phyloP scores from a whole-genome alignment of 2,797 vertebrate species.

The Falco cherrug region DNA sequence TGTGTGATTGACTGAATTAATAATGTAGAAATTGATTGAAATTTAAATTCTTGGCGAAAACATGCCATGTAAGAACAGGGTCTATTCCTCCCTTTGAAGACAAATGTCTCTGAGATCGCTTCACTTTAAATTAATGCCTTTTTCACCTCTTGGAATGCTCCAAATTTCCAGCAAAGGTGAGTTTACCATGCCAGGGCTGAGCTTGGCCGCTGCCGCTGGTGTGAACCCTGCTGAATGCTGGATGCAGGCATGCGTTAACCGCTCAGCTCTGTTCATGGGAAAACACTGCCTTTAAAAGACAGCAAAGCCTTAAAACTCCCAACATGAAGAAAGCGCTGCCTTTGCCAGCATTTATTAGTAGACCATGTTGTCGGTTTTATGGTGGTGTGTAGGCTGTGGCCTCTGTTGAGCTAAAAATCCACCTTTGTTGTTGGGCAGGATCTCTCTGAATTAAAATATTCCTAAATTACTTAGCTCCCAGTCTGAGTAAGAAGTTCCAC shows the following conservation, averaged over 20 bases:
- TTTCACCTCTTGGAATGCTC: neutral
- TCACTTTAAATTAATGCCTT: neutral
- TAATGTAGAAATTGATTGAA: neutral
- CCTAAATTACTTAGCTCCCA: neutral
- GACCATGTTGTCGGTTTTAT: neutral
- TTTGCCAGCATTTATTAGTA: neutral
- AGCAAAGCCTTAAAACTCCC: neutral
- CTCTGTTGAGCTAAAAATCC: neutral
- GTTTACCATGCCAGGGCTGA: neutral
- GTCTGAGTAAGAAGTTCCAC: neutral
- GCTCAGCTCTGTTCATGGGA: neutral
- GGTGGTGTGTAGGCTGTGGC: neutral
- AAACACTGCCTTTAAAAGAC: neutral
- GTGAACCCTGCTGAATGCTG: neutral
- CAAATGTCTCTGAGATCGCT: neutral
- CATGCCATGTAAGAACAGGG: neutral
- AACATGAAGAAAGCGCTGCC: neutral
- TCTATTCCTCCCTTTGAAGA: neutral
- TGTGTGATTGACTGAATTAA: neutral
- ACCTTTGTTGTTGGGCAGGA: neutral
- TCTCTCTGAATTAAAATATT: neutral
- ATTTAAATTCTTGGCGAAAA: neutral
- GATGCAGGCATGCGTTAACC: fast-evolving
- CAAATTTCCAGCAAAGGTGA: neutral
- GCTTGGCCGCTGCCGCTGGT: neutral